These are phyloP conservation scores for Limenitis arthemis DNA, from an alignment of 2,888 invertebrate species.

Conservation along the genomic window DNA sequence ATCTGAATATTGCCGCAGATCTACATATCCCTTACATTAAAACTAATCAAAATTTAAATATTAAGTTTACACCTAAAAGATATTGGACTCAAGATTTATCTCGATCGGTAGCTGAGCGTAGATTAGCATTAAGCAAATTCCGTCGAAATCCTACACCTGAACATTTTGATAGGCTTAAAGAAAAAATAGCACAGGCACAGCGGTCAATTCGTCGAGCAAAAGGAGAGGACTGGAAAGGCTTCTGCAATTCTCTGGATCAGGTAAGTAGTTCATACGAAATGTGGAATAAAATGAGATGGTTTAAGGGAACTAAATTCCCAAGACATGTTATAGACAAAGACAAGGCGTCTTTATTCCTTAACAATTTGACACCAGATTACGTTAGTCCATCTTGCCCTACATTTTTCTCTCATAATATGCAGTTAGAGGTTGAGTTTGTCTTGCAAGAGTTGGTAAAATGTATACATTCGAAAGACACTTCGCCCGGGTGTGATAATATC, in stretches of 20 bases:
- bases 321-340: neutral
- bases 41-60: slow-evolving; percentile 1
- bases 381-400: neutral
- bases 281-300: slow-evolving; percentile 1
- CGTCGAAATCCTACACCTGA: slow-evolving; percentile 24
- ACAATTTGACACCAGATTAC: neutral
- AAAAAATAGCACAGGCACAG: slow-evolving; percentile 9
- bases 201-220: slow-evolving; percentile 16
- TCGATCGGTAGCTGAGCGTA: slow-evolving; percentile 22
- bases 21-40: slow-evolving; percentile 13
- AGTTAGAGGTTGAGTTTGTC: neutral
- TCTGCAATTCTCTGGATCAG: slow-evolving; percentile 5
- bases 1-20: slow-evolving; percentile 13
- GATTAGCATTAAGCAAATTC: slow-evolving; percentile 21
- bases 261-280: neutral
- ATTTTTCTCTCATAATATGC: neutral
- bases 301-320: neutral
- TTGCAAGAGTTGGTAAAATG: too few species aligned
- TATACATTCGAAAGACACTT: slow-evolving; percentile 5
- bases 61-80: slow-evolving; percentile 24
- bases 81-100: slow-evolving; percentile 26
- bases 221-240: slow-evolving; percentile 2
- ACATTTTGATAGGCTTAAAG: slow-evolving; percentile 16
- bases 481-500: slow-evolving; percentile 15
- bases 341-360: neutral